Percentiles rank a stretch among this genome's conserved stretches.
Evolutionary conservation across 2,797 vertebrate species (phyloP).

Genomic region (Huso huso): DNA sequence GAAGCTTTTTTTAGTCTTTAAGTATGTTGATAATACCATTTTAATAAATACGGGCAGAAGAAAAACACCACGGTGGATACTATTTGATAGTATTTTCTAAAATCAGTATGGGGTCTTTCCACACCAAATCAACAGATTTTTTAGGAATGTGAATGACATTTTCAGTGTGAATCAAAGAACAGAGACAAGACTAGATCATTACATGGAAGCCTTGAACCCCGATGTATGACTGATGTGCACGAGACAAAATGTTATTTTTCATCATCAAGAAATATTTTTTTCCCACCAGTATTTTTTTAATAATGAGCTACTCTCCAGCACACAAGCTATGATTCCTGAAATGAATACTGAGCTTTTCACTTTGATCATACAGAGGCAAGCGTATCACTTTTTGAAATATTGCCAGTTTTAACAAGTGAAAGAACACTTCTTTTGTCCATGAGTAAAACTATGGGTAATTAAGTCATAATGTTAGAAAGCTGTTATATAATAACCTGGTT

Average conservation of each 20-base stretch:
- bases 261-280: slow-evolving; percentile 10
- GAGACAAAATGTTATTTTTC: slow-evolving; percentile 12
- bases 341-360: slow-evolving; percentile 58
- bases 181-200: background rate
- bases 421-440: slow-evolving; percentile 34
- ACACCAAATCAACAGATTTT: too few species aligned
- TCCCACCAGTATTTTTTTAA: slow-evolving; percentile 40
- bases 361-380: slow-evolving; percentile 50
- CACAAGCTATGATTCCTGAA: slow-evolving; percentile 56
- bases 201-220: background rate
- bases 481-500: too few species aligned
- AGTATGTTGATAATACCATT: too few species aligned
- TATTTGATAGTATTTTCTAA: too few species aligned
- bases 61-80: too few species aligned
- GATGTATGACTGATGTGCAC: slow-evolving; percentile 10
- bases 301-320: slow-evolving; percentile 56
- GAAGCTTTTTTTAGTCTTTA: too few species aligned
- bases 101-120: too few species aligned
- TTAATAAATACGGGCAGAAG: too few species aligned
- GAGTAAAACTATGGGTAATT: too few species aligned
- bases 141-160: too few species aligned
- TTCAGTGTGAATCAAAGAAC: slow-evolving; percentile 18
- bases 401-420: slow-evolving; percentile 42
- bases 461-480: too few species aligned
- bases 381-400: slow-evolving; percentile 39